Evolutionary conservation across 2,888 invertebrate genomes (phyloP), one percentile per base, ranked within the genome.

Genomic region (Ornithoptera alexandrae): DNA sequence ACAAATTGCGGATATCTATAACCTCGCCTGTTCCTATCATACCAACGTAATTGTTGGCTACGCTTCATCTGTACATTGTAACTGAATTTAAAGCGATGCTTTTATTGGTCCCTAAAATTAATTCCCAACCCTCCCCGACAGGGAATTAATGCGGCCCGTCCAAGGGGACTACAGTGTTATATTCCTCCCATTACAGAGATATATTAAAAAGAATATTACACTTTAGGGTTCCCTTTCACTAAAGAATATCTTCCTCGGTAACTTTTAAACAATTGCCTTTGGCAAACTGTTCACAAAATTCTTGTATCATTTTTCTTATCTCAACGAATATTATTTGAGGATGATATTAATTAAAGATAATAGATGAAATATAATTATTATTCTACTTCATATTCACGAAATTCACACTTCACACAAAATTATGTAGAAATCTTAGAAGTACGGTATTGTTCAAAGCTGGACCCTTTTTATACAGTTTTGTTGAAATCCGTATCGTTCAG

Each of bases 401-500:
- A 15, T 46, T n/a, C n/a, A n/a, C n/a, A 17, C 15, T 46, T 46
- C 12, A 10, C 46, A 46, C 46, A 12, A n/a, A 58, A 58, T 22
- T 10, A 24, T 22, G 20, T 71, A 68, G 61, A 61, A 59, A 63
- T 64, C 59, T 67, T 71, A 72, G 75, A 76, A 76, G 73, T 73
- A 75, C 71, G 72, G 70, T 60, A 36, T 36, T 30, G 69, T 63
- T 72, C 68, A 70, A 62, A 68, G 65, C 70, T 72, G 66, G 71
- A 66, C 75, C 72, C 71, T 78, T 77, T 78, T 78, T 77, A 75
- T 77, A 73, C 76, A 74, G 75, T 75, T 74, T 75, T 74, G 76
- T 74, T 79, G 79, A 78, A 81, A 81, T 82, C 78, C 80, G 85
- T 87, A 84, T 85, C 84, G 78, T 77, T 75, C 65, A 50, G 71